These are phyloP conservation scores for Cryptotermes secundus DNA, from an alignment of 1,140 invertebrate species.

Conservation along the genomic window DNA sequence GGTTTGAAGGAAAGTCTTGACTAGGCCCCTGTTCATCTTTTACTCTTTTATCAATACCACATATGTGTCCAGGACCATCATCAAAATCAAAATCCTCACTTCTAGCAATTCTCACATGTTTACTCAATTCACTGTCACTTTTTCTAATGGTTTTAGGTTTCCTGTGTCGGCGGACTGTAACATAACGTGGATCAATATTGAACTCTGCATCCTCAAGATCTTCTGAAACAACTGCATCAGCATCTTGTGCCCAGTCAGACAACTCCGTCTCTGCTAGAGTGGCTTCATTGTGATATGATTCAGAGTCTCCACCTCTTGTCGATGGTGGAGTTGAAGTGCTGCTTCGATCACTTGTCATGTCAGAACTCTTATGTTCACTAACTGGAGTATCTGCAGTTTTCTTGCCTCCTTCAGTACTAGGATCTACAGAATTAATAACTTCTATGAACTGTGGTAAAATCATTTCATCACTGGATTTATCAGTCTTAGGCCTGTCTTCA, in stretches of 20 bases:
- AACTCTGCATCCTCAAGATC: constrained; percentile 68
- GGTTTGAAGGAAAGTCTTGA: constrained; percentile 33
- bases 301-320: constrained; percentile 50
- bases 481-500: constrained; percentile 44
- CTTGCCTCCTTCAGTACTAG: not conserved
- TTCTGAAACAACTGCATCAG: constrained; percentile 64
- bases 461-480: not conserved
- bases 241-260: constrained; percentile 81
- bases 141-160: constrained; percentile 46
- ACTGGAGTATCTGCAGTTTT: constrained; percentile 26
- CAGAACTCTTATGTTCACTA: constrained; percentile 22
- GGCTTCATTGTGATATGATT: constrained; percentile 51
- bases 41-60: constrained; percentile 41
- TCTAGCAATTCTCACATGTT: constrained; percentile 45
- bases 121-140: constrained; percentile 37
- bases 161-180: constrained; percentile 52
- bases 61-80: constrained; percentile 45
- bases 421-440: not conserved
- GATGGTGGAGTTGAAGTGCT: constrained; percentile 49
- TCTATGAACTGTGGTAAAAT: not conserved
- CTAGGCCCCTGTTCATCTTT: constrained; percentile 38
- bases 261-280: constrained; percentile 77
- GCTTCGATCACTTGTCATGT: constrained; percentile 49
- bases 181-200: constrained; percentile 56
- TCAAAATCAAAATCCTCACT: constrained; percentile 47